Base-by-base conservation (phyloP, 2,113 vertebrate species). In the Theropithecus gelada region DNA sequence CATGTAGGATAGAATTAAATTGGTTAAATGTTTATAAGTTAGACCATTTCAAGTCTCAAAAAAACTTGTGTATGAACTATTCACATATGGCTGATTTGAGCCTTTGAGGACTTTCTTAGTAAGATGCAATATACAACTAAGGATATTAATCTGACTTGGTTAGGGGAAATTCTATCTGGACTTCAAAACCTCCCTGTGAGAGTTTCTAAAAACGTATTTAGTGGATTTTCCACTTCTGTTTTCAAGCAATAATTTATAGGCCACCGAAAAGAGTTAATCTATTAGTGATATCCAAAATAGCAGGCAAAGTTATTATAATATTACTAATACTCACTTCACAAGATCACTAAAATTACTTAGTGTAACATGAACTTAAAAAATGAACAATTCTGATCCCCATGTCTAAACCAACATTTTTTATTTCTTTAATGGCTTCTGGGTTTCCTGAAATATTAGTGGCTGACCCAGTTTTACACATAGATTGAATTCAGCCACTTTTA, bases 381-480 rank as follows among this genome's bases (percentile, higher is more conserved):
- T 97, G 83, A 85, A 88, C 97, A 96, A 95, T 87, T 96, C 96
- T 98, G 96, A 96, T 97, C 59, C 66, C 82, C 8, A 0, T 91
- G 66, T 40, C 95, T 94, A 95, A 98, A 93, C 75, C 92, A 95
- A 84, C 20, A 78, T 97, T 97, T 85, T 94, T 95, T 86, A 94
- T 97, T 95, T 98, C 83, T 86, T 93, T 97, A 98, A 97, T 97
- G 94, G 94, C 87, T 96, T 96, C 55, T 86, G 14, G 4, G 30
- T 91, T 92, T 91, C 75, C 81, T 8, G 83, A 96, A 97, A 86
- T 87, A 96, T 61, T 95, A 85, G 52, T 50, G 3, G 81, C 83
- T 98, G 96, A 98, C 93, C 96, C 96, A 98, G 90, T 98, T 99
- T 98, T 96, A 82, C 87, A 75, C 0, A 1, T n/a, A 91, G 96